Conservation (phyloP, 1,140 invertebrate genomes). For the Magallana gigas region DNA sequence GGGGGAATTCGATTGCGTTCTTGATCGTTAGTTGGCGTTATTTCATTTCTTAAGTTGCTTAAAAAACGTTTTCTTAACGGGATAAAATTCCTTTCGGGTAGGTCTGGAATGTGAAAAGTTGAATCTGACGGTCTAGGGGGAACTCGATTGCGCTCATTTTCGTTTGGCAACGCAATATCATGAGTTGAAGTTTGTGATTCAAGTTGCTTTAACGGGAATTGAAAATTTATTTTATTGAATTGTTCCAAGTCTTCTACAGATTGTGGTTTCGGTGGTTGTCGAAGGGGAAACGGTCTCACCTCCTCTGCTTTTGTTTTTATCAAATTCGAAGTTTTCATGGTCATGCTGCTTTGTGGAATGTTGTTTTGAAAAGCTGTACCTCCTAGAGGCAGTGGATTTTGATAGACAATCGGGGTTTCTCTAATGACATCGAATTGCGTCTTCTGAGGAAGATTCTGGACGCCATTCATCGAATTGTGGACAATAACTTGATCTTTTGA, state of each 20-base stretch:
- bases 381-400: neutral
- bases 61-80: no score
- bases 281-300: neutral
- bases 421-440: neutral
- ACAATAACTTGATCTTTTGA: neutral
- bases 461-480: neutral
- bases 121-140: no score
- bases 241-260: slow-evolving; percentile 1
- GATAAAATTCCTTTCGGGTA: no score
- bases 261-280: neutral
- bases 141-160: no score
- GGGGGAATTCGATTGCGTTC: no score
- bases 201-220: neutral
- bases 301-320: neutral
- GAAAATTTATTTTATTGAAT: neutral
- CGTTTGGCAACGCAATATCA: no score
- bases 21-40: no score
- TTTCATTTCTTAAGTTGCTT: no score
- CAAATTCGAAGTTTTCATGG: neutral
- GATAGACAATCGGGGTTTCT: neutral
- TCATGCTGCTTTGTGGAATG: neutral
- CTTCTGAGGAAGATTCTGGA: neutral
- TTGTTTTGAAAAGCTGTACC: neutral
- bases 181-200: no score
- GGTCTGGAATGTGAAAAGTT: no score